A percentile compares a stretch with the other conserved stretches of the same genome.
These are phyloP conservation scores for Trichoplusia ni DNA, from an alignment of 1,140 invertebrate genomes.

Conservation along the genomic window DNA sequence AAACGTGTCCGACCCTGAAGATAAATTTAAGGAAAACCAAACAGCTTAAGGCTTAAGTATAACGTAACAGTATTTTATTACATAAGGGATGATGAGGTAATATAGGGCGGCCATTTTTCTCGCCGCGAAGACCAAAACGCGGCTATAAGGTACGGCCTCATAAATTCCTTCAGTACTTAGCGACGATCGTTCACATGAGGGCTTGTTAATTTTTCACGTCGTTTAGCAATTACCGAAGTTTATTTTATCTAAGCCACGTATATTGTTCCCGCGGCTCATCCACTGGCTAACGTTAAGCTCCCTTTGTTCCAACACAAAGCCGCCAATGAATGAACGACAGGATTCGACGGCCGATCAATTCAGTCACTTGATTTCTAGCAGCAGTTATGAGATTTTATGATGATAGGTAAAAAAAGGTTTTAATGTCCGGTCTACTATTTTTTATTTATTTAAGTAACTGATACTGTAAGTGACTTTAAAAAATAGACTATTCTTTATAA, in stretches of 20 bases:
- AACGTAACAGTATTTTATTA: background rate
- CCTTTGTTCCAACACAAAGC: slow-evolving; percentile 37
- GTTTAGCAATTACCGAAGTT: slow-evolving; percentile 25
- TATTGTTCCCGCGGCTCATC: slow-evolving; percentile 14
- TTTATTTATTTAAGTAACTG: background rate
- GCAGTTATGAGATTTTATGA: slow-evolving; percentile 7
- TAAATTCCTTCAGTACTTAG: slow-evolving; percentile 13
- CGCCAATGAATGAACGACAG: slow-evolving; percentile 13
- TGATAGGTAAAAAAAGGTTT: background rate
- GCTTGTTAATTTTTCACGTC: slow-evolving; percentile 31
- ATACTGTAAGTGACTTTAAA: too few relatives aligned
- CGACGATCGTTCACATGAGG: slow-evolving; percentile 5
- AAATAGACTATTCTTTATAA: too few relatives aligned
- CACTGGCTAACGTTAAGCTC: slow-evolving; percentile 20
- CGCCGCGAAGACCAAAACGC: background rate
- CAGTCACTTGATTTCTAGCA: slow-evolving; percentile 14
- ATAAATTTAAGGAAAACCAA: too few relatives aligned
- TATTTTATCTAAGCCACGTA: slow-evolving; percentile 21
- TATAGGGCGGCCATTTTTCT: background rate
- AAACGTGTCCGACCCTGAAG: too few relatives aligned
- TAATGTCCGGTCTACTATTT: background rate
- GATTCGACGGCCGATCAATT: background rate
- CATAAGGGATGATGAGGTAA: background rate
- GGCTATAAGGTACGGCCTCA: background rate
- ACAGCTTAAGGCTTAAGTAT: too few relatives aligned